Evolutionary conservation across 2,113 vertebrate genomes (phyloP).

Genomic region (Psammodynastes pulverulentus): DNA sequence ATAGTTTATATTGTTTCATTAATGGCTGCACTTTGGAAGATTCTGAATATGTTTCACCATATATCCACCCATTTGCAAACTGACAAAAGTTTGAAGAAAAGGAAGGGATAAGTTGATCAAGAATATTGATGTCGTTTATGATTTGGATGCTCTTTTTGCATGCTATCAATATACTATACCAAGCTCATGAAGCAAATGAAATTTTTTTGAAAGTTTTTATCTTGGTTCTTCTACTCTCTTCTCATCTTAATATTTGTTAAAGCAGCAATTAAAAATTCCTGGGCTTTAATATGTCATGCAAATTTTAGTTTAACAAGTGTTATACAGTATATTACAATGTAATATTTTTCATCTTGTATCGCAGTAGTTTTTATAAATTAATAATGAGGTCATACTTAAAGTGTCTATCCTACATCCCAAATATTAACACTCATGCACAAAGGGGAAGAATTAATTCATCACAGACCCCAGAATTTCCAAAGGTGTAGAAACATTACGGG

Average conservation of each 20-base stretch:
- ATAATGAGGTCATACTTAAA: neutral
- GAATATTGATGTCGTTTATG: neutral
- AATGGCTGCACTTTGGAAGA: constrained; percentile 85
- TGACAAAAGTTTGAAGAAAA: constrained; percentile 53
- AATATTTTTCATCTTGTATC: neutral
- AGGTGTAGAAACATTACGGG: neutral
- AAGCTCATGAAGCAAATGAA: neutral
- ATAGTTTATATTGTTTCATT: constrained; percentile 88
- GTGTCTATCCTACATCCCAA: neutral
- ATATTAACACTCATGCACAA: neutral
- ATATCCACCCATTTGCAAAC: constrained; percentile 90
- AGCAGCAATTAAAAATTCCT: neutral
- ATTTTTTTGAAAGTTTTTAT: neutral
- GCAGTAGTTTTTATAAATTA: neutral
- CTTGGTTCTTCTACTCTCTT: fast-evolving
- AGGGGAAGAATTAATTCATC: neutral
- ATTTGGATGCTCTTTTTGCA: neutral
- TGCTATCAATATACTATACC: neutral
- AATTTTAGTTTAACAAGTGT: neutral
- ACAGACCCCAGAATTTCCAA: neutral
- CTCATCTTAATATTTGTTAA: neutral
- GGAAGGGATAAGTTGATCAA: neutral
- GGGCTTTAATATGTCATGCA: neutral
- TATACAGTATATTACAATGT: neutral
- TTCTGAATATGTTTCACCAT: constrained; percentile 86